A percentile compares a stretch with the other conserved stretches of the same genome.
Conservation (phyloP, 2,888 invertebrate species). For the Coecobrya sp. region DNA sequence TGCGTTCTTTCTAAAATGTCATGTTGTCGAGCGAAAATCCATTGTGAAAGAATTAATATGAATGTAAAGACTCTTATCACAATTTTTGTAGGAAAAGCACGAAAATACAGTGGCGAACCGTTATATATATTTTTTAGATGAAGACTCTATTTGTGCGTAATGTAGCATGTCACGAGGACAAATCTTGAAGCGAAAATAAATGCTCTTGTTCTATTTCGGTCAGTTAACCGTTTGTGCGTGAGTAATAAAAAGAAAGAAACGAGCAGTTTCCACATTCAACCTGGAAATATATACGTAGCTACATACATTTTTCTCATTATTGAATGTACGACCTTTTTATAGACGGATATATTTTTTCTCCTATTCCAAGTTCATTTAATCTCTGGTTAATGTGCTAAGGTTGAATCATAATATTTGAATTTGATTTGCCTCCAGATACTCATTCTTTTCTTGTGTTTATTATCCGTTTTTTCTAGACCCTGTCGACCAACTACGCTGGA, state of each 20-base stretch:
- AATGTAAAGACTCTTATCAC: slow-evolving; percentile 5
- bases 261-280: slow-evolving; percentile 42
- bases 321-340: neutral
- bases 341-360: neutral
- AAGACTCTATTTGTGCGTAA: neutral
- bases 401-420: slow-evolving; percentile 48
- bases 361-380: slow-evolving; percentile 54
- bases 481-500: slow-evolving; percentile 86
- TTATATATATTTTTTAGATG: neutral
- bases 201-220: slow-evolving; percentile 30
- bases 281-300: neutral
- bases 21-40: neutral
- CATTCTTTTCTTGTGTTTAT: slow-evolving; percentile 64
- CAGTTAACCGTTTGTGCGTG: slow-evolving; percentile 32
- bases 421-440: slow-evolving; percentile 76
- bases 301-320: neutral
- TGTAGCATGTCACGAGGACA: slow-evolving; percentile 13
- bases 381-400: slow-evolving; percentile 68
- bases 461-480: slow-evolving; percentile 66
- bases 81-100: slow-evolving; percentile 24
- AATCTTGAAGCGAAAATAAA: neutral
- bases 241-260: slow-evolving; percentile 52
- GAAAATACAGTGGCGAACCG: neutral
- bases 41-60: slow-evolving; percentile 19
- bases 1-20: slow-evolving; percentile 1